Evolutionary conservation across 1,140 invertebrate genomes (phyloP), one percentile per base, ranked within the genome.

Genomic region (Gonatopus flavifemur): DNA sequence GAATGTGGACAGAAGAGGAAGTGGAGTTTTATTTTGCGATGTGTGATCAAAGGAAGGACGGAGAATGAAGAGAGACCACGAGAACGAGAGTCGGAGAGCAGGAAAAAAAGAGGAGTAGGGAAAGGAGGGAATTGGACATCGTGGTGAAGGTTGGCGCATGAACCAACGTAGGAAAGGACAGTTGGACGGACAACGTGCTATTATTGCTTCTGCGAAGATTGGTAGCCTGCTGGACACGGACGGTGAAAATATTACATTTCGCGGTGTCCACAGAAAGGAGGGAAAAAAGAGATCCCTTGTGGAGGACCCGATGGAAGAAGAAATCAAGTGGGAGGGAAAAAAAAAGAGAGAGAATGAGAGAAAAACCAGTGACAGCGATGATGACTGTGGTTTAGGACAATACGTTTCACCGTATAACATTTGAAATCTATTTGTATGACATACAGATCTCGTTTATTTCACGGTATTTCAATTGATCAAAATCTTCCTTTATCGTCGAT

Each of bases 201-300:
- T 74, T 73, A 73, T 74, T 74, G 72, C 69, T 72, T 72, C 64
- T 63, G 69, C 55, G 65, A 74, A 73, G 70, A 75, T 73, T 74
- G 69, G 70, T 72, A 62, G 67, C 63, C 62, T 51, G 56, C 51
- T 62, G 67, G 62, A 72, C 62, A 44, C 49, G 59, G 59, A 57
- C 43, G 55, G 58, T 67, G 64, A 64, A 71, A 69, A 74, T 75
- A 75, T 75, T 73, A 67, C 67, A 61, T 70, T 67, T 70, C 61
- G 68, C 41, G 59, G 57, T 59, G 40, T n/a, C n/a, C n/a, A n/a
- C n/a, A n/a, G n/a, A n/a, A n/a, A n/a, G n/a, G 33, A 16, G 59
- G 24, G 31, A 55, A 55, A 63, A 63, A 60, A 59, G n/a, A n/a
- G n/a, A n/a, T n/a, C 32, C 36, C 46, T n/a, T n/a, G n/a, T n/a